phyloP scores from a whole-genome alignment of 2,888 invertebrate species.

The Caenorhabditis plicata region DNA sequence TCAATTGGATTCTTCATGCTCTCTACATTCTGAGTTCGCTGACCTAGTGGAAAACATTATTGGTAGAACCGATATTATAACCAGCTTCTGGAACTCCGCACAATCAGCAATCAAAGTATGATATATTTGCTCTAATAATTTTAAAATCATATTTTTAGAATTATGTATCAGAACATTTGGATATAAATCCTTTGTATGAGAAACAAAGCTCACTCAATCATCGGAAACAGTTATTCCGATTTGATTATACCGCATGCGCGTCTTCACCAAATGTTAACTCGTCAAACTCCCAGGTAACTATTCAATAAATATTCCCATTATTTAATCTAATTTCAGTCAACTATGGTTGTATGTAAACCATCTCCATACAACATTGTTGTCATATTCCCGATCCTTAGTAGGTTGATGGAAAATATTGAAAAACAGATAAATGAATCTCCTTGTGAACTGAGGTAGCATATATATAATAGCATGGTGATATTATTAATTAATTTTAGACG shows the following conservation, averaged over 20 bases:
- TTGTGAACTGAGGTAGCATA: constrained; percentile 45
- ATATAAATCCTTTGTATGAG: constrained; percentile 46
- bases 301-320: no score
- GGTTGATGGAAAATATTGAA: constrained; percentile 83
- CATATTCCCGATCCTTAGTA: constrained; percentile 80
- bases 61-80: constrained; percentile 19
- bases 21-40: constrained; percentile 34
- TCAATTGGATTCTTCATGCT: constrained; percentile 41
- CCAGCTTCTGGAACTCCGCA: constrained; percentile 52
- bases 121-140: background rate
- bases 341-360: constrained; percentile 71
- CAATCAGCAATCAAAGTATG: constrained; percentile 48
- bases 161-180: constrained; percentile 56
- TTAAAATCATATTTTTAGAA: constrained; percentile 10
- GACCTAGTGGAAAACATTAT: constrained; percentile 30
- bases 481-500: constrained; percentile 19
- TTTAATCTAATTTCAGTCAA: constrained; percentile 35
- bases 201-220: constrained; percentile 19
- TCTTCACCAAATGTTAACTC: constrained; percentile 25
- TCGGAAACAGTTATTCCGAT: constrained; percentile 47
- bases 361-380: constrained; percentile 71
- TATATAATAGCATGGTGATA: no score
- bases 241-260: constrained; percentile 54
- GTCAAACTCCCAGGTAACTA: constrained; percentile 21
- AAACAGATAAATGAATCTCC: constrained; percentile 34